Evolutionary conservation across 2,888 invertebrate species (phyloP).

Genomic region (Clitarchus hookeri): DNA sequence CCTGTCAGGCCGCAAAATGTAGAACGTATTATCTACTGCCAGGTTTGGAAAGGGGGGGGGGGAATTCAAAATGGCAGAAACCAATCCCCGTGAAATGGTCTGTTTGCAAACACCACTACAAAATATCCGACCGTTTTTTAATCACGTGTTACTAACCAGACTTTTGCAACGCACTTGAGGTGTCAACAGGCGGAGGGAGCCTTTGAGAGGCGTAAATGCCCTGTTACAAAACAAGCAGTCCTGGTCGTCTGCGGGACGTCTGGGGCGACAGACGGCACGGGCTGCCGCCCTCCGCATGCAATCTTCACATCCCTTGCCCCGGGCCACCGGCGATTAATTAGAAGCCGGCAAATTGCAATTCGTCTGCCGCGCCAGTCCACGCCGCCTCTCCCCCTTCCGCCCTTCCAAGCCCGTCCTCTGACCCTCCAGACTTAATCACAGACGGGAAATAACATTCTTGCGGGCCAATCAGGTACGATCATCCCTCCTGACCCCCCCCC

Average conservation of each 20-base stretch:
- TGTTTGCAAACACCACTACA: no score
- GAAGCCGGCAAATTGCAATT: background rate
- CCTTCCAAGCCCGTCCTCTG: background rate
- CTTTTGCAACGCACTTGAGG: no score
- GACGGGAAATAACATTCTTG: conserved; percentile 24
- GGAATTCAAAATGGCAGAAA: background rate
- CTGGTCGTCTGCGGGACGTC: no score
- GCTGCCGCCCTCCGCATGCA: conserved; percentile 43
- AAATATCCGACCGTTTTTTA: no score
- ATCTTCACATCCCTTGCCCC: conserved; percentile 19
- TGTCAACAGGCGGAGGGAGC: no score
- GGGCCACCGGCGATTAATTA: conserved; percentile 10
- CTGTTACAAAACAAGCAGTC: no score
- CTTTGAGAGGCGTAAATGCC: no score
- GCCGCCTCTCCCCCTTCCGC: background rate
- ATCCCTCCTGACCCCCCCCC: background rate
- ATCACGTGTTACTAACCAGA: no score
- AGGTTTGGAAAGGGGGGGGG: background rate
- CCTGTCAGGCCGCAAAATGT: no score
- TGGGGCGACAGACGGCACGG: conserved; percentile 36
- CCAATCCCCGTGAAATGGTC: no score
- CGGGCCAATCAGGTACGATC: background rate
- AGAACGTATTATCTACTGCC: no score
- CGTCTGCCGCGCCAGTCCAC: no score
- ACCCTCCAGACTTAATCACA: background rate